Evolutionary conservation across 2,888 invertebrate genomes (phyloP), one percentile per base, ranked within the genome.

Genomic region (Tetheella fluctuosa): DNA sequence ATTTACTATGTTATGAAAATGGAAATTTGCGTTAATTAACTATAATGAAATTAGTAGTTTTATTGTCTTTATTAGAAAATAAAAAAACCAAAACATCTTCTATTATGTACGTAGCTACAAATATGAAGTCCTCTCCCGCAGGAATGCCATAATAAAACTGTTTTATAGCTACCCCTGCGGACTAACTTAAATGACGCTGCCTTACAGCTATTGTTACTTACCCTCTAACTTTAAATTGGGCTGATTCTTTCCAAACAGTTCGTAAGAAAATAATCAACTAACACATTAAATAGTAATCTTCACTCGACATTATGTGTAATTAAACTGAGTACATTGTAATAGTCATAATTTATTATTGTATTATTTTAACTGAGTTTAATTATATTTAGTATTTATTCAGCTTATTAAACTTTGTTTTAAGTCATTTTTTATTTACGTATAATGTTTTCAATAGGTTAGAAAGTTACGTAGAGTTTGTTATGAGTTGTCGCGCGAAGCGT

Each of bases 141-240:
- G 20, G 20, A 48, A 48, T 48, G 20, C 48, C 20, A 20, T 48
- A 5, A 48, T 48, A 48, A 48, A 48, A 48, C 48, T 48, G 55
- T 34, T 34, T 55, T 34, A 55, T 55, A 13, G 17, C 55, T 15
- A 1, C 34, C 13, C 3, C 54, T 34, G 54, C 17, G 42, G 8
- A 20, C n/a, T 15, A 68, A 65, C 54, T 65, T 61, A 34, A 69
- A 64, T 54, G 54, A 59, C 59, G 65, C 65, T 20, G 15, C n/a
- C 59, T 54, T 53, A 58, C 30, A 25, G 37, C 20, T 52, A 56
- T 52, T 58, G 28, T 53, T 54, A 67, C 77, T 73, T 74, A 80
- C 80, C 79, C 77, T 64, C 55, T 58, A 73, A 76, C 74, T 75
- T 73, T 62, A 67, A 73, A 69, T 65, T 68, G 68, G 63, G 62